Conservation (phyloP, 2,888 invertebrate species). For the Pegoplata infirma region DNA sequence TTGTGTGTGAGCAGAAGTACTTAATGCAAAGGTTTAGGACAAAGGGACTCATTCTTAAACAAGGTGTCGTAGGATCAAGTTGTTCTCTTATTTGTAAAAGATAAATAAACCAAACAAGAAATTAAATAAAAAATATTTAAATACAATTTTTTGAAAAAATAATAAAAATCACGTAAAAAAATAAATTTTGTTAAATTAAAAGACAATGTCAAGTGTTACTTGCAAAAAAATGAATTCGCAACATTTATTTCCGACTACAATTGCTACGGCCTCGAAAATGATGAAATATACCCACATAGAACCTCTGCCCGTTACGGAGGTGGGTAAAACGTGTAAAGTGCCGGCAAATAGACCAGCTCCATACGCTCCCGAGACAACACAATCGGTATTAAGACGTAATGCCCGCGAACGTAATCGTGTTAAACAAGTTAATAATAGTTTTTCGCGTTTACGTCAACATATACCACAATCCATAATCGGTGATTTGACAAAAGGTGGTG, state of each 20-base stretch:
- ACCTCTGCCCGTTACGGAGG: constrained; percentile 83
- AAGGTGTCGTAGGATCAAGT: constrained; percentile 78
- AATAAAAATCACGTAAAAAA: constrained; percentile 36
- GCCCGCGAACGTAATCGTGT: constrained; percentile 96
- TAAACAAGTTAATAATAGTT: constrained; percentile 96
- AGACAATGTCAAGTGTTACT: constrained; percentile 64
- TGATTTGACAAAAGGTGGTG: constrained; percentile 83
- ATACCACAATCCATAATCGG: constrained; percentile 90
- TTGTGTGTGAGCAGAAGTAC: constrained; percentile 71
- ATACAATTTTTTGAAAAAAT: background rate
- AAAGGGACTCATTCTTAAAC: constrained; percentile 80
- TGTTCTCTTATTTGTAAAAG: constrained; percentile 65
- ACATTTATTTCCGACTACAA: constrained; percentile 67
- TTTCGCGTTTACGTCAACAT: constrained; percentile 92
- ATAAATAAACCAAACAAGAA: too few relatives aligned
- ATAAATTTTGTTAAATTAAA: constrained; percentile 40
- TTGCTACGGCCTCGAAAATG: constrained; percentile 66
- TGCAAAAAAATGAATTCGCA: constrained; percentile 63
- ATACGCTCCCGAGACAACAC: constrained; percentile 82
- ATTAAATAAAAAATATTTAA: constrained; percentile 28
- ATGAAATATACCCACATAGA: constrained; percentile 78
- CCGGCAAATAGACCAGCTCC: constrained; percentile 77
- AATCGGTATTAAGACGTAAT: constrained; percentile 93
- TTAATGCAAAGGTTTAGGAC: constrained; percentile 79
- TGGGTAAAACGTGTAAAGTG: constrained; percentile 84